Conservation (phyloP, 2,797 vertebrate species). For the Vireo griseus region DNA sequence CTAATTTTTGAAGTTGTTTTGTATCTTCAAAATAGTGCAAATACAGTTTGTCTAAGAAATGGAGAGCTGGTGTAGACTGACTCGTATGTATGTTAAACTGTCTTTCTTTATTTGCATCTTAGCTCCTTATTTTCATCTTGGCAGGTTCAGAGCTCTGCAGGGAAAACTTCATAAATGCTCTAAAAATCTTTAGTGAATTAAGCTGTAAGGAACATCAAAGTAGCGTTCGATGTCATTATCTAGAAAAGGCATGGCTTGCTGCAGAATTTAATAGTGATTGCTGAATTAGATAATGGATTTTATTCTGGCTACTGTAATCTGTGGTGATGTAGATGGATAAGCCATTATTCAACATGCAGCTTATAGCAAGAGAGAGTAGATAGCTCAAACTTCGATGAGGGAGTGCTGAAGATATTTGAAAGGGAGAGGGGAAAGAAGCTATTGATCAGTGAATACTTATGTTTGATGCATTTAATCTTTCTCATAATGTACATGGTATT, state of each 20-base stretch:
- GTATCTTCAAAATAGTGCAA: neutral
- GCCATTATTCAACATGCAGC: neutral
- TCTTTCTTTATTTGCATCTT: neutral
- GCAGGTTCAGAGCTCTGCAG: neutral
- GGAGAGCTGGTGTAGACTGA: neutral
- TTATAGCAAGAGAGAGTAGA: neutral
- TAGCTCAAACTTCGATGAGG: neutral
- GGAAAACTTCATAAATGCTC: constrained; percentile 7
- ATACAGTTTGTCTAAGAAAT: neutral
- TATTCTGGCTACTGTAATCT: neutral
- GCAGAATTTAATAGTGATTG: neutral
- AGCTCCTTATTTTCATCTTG: neutral
- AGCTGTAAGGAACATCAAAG: neutral
- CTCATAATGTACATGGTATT: neutral
- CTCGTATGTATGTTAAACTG: neutral
- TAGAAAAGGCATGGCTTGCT: neutral
- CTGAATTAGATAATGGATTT: neutral
- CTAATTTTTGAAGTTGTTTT: neutral
- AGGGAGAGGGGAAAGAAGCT: neutral
- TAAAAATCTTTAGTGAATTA: constrained; percentile 18
- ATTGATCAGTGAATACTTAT: neutral
- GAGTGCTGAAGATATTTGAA: neutral
- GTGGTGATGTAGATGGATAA: neutral
- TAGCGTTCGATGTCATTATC: neutral
- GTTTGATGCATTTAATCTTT: neutral